Conservation (phyloP, 2,797 vertebrate species). For the Leucoraja ocellata region DNA sequence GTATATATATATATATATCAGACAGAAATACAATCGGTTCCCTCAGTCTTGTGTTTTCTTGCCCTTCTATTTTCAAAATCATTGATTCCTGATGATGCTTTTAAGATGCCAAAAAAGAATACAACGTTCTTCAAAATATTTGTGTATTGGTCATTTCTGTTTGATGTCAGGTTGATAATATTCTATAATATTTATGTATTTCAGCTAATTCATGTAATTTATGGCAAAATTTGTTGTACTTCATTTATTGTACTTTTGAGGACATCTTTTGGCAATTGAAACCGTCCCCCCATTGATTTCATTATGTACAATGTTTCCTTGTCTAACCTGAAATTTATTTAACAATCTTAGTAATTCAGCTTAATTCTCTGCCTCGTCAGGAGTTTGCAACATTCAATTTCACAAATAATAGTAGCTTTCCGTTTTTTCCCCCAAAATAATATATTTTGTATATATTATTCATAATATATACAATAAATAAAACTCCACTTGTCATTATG, state of each 20-base stretch:
- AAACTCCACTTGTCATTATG: no score
- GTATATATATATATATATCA: not conserved
- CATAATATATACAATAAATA: no score
- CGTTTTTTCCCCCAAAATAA: no score
- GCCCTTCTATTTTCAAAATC: not conserved
- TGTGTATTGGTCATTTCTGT: not conserved
- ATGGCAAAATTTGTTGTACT: not conserved
- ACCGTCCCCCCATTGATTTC: not conserved
- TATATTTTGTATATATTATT: no score
- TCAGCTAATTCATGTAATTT: not conserved
- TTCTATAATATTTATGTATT: not conserved
- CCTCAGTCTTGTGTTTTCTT: not conserved
- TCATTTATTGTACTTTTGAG: not conserved
- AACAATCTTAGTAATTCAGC: not conserved
- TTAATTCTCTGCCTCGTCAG: not conserved
- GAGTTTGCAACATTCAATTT: not conserved
- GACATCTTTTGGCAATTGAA: not conserved
- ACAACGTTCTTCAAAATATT: not conserved
- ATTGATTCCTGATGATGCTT: slow-evolving; percentile 1
- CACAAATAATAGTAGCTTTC: not conserved
- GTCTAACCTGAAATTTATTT: not conserved
- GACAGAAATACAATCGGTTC: not conserved
- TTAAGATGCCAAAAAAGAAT: not conserved
- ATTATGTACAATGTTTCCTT: not conserved
- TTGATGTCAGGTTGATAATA: not conserved